Conservation (phyloP, 2,888 invertebrate genomes). For the Heliconius sara region DNA sequence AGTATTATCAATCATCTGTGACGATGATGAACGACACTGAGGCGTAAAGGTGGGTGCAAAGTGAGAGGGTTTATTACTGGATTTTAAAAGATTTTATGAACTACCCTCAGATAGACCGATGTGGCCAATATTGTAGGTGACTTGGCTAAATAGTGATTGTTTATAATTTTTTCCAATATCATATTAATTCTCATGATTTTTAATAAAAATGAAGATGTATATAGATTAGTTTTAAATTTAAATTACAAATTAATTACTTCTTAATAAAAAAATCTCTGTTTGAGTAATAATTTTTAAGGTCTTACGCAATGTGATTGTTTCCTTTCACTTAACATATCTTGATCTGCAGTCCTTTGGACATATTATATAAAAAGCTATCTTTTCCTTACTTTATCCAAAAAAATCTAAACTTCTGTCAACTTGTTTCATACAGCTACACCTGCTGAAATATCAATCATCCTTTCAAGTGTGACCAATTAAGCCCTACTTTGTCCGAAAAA, state of each 20-base stretch:
- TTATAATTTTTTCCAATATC: conserved; percentile 2
- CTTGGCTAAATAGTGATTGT: not conserved
- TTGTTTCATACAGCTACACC: not conserved
- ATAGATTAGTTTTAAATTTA: too few species aligned
- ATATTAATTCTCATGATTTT: not conserved
- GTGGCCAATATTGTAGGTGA: conserved; percentile 23
- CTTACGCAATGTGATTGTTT: too few species aligned
- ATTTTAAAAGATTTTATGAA: conserved; percentile 36
- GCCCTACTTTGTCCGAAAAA: conserved; percentile 2
- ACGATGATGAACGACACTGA: conserved; percentile 69
- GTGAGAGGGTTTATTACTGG: conserved; percentile 49
- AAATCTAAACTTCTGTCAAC: too few species aligned
- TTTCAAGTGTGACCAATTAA: not conserved
- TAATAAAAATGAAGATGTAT: not conserved
- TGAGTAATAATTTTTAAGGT: too few species aligned
- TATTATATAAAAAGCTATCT: too few species aligned
- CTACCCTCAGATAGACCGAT: conserved; percentile 18
- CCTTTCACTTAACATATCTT: too few species aligned
- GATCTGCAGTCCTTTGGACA: too few species aligned
- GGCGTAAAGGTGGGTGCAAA: conserved; percentile 54
- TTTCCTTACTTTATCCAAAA: too few species aligned
- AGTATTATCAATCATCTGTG: conserved; percentile 78
- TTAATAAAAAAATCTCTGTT: too few species aligned
- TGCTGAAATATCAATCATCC: not conserved
- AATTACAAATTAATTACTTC: too few species aligned